phyloP scores from a whole-genome alignment of 2,797 vertebrate genomes.

The Coregonus sp. region DNA sequence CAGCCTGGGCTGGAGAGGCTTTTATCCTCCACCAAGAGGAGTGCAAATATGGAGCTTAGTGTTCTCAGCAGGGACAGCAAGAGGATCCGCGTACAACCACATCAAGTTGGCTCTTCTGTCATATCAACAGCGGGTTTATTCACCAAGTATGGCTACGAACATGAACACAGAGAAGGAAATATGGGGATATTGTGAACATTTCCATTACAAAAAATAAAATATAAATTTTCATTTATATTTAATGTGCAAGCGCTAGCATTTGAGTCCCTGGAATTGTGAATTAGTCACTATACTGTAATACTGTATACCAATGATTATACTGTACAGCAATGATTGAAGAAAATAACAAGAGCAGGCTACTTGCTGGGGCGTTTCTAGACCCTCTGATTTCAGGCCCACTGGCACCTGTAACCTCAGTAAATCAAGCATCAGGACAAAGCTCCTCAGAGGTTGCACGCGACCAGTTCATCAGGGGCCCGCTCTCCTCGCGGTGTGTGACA shows the following conservation, averaged over 20 bases:
- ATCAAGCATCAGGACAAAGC: conserved; percentile 52
- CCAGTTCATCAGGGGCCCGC: conserved; percentile 59
- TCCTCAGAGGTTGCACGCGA: conserved; percentile 52
- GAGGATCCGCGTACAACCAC: conserved; percentile 49
- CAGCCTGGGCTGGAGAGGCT: conserved; percentile 70
- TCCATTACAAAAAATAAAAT: neutral
- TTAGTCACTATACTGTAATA: neutral
- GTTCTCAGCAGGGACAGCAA: conserved; percentile 66
- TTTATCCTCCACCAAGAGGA: conserved; percentile 65
- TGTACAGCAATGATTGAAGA: neutral
- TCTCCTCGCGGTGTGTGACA: conserved; percentile 40
- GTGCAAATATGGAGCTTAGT: conserved; percentile 72
- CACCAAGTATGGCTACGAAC: too few relatives aligned
- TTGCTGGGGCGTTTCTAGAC: neutral
- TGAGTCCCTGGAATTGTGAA: neutral
- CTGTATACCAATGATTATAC: too few relatives aligned
- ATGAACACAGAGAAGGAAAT: too few relatives aligned
- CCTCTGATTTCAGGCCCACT: conserved; percentile 31
- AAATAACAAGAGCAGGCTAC: neutral
- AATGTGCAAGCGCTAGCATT: neutral
- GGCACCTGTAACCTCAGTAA: conserved; percentile 51
- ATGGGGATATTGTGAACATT: too few relatives aligned
- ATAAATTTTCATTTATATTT: too few relatives aligned
- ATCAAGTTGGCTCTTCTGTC: neutral
- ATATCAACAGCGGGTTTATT: too few relatives aligned